These are phyloP conservation scores for Dendrocincla fuliginosa DNA, from an alignment of 2,797 vertebrate species.

Conservation along the genomic window DNA sequence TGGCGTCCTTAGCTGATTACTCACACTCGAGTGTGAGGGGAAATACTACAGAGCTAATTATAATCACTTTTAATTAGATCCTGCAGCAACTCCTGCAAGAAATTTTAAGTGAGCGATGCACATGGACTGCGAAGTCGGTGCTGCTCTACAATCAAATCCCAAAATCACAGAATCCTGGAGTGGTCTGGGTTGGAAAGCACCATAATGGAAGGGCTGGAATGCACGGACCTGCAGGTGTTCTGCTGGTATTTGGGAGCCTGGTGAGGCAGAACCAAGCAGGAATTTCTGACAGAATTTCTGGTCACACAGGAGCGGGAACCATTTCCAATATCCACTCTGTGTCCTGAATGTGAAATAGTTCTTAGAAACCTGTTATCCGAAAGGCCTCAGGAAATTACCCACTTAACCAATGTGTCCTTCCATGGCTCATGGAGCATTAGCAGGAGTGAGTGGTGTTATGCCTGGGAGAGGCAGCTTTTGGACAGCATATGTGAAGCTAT, in stretches of 20 bases:
- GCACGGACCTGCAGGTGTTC: neutral
- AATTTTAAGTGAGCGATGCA: neutral
- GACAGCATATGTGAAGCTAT: fast-evolving
- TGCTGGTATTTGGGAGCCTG: neutral
- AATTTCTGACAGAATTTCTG: neutral
- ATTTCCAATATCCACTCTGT: neutral
- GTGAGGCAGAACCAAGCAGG: neutral
- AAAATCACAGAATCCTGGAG: neutral
- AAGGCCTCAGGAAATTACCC: neutral
- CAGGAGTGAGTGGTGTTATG: neutral
- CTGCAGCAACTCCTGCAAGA: slow-evolving; percentile 22
- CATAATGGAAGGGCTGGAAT: neutral
- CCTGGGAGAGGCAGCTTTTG: neutral
- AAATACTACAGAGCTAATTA: slow-evolving; percentile 57
- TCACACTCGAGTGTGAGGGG: slow-evolving; percentile 50
- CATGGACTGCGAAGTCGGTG: neutral
- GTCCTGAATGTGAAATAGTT: neutral
- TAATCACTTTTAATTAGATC: slow-evolving; percentile 52
- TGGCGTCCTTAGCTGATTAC: slow-evolving; percentile 29
- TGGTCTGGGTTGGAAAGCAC: neutral
- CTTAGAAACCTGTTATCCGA: neutral
- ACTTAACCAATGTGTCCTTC: neutral
- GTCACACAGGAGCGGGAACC: neutral
- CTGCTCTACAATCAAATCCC: neutral
- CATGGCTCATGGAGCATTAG: fast-evolving